phyloP scores from a whole-genome alignment of 2,797 vertebrate species.

The Macropodus opercularis region DNA sequence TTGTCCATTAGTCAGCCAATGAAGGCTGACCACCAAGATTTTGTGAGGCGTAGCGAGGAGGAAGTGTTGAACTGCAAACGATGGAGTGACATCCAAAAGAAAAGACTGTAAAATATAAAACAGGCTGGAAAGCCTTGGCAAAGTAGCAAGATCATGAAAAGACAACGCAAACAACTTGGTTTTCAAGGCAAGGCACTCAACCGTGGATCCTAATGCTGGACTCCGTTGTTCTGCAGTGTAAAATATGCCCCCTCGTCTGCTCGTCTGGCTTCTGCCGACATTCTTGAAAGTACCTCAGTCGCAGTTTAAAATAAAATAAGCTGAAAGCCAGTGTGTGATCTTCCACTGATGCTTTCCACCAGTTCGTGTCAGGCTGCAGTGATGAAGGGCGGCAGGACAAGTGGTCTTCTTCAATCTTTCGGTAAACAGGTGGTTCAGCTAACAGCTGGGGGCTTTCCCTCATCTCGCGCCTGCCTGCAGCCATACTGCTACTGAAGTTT shows the following conservation, averaged over 20 bases:
- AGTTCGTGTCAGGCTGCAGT: constrained; percentile 14
- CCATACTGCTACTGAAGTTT: neutral
- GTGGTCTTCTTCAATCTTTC: constrained; percentile 22
- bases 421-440: constrained; percentile 17
- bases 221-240: constrained; percentile 25
- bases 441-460: constrained; percentile 26
- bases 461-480: constrained; percentile 15
- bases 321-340: constrained; percentile 3
- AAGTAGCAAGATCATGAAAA: constrained; percentile 37
- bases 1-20: constrained; percentile 74
- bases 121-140: constrained; percentile 34
- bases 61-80: constrained; percentile 51
- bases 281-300: neutral
- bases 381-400: constrained; percentile 36
- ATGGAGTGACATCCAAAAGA: constrained; percentile 46
- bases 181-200: constrained; percentile 49
- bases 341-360: constrained; percentile 17
- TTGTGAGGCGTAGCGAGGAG: constrained; percentile 51
- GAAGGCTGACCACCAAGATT: constrained; percentile 68
- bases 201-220: constrained; percentile 27
- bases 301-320: neutral
- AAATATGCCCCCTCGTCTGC: constrained; percentile 44
- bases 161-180: constrained; percentile 41
- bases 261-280: neutral
- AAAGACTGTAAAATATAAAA: constrained; percentile 23